Evolutionary conservation across 2,888 invertebrate species (phyloP).

Genomic region (Proisotoma minuta): DNA sequence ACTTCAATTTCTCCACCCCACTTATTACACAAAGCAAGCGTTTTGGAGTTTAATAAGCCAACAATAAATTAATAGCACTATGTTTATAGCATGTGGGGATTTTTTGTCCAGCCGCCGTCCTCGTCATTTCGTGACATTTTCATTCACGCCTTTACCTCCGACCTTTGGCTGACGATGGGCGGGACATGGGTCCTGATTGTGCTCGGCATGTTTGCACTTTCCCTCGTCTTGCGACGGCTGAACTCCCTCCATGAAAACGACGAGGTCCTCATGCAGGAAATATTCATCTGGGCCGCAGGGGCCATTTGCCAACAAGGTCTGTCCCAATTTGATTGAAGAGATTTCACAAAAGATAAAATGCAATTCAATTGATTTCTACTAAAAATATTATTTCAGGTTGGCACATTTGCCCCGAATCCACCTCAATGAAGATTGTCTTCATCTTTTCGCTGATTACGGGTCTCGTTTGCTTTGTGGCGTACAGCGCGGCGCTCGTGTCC

Average conservation of each 20-base stretch:
- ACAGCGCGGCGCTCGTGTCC: constrained; percentile 38
- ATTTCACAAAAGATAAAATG: not conserved
- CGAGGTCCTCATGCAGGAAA: constrained; percentile 23
- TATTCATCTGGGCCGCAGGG: constrained; percentile 33
- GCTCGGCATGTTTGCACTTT: constrained; percentile 24
- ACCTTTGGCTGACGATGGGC: constrained; percentile 38
- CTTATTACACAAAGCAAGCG: constrained; percentile 27
- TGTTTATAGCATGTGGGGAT: constrained; percentile 26
- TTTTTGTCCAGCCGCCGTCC: constrained; percentile 34
- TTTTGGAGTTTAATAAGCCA: not conserved
- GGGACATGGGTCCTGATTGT: constrained; percentile 35
- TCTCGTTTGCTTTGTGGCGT: constrained; percentile 34
- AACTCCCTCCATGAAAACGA: constrained; percentile 33
- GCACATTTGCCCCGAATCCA: constrained; percentile 34
- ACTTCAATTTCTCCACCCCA: constrained; percentile 27
- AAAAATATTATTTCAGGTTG: constrained; percentile 32
- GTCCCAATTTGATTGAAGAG: not conserved
- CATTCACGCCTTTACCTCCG: constrained; percentile 29
- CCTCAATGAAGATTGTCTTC: constrained; percentile 39
- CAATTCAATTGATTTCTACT: not conserved
- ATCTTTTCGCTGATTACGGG: constrained; percentile 32
- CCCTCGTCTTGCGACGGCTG: constrained; percentile 26
- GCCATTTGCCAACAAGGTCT: constrained; percentile 41
- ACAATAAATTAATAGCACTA: not conserved
- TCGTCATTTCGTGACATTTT: constrained; percentile 37